Percentiles rank a stretch among this genome's conserved stretches.
Conservation (phyloP, 2,113 vertebrate genomes). For the Oryzias woworae region DNA sequence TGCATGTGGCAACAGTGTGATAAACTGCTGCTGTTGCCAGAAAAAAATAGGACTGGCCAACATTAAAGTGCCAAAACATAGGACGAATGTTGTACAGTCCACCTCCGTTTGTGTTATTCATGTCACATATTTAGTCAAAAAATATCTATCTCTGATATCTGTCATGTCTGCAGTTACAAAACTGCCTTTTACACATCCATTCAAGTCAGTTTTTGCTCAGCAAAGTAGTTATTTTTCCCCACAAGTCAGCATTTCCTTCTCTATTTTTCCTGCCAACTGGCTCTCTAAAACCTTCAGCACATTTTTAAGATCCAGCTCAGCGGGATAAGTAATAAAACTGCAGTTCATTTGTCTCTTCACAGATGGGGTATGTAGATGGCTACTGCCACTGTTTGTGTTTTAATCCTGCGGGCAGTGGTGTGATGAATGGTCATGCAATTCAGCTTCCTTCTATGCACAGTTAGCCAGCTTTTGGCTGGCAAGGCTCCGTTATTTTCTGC, state of each 20-base stretch:
- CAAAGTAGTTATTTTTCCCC: conserved; percentile 38
- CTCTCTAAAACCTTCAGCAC: conserved; percentile 53
- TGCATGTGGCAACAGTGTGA: conserved; percentile 11
- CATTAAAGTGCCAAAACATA: not conserved
- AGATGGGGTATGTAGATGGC: conserved; percentile 62
- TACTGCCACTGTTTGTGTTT: conserved; percentile 40
- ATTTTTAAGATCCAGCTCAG: conserved; percentile 57
- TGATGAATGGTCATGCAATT: conserved; percentile 37
- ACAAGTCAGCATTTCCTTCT: conserved; percentile 54
- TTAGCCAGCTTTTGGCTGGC: conserved; percentile 49
- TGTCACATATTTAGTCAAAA: not conserved
- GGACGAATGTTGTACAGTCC: not conserved
- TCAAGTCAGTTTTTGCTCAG: conserved; percentile 15
- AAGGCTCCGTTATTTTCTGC: conserved; percentile 29
- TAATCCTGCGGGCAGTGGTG: conserved; percentile 53
- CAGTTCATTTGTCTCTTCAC: conserved; percentile 63
- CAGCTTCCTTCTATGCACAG: conserved; percentile 38
- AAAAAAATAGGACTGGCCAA: not conserved
- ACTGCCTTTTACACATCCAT: not conserved
- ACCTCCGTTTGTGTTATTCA: not conserved
- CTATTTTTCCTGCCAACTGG: conserved; percentile 56
- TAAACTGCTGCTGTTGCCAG: conserved; percentile 1
- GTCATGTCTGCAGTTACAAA: not conserved
- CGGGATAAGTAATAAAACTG: conserved; percentile 63
- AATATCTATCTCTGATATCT: not conserved